Evolutionary conservation across 2,888 invertebrate genomes (phyloP), one percentile per base, ranked within the genome.

Genomic region (Allygus modestus): DNA sequence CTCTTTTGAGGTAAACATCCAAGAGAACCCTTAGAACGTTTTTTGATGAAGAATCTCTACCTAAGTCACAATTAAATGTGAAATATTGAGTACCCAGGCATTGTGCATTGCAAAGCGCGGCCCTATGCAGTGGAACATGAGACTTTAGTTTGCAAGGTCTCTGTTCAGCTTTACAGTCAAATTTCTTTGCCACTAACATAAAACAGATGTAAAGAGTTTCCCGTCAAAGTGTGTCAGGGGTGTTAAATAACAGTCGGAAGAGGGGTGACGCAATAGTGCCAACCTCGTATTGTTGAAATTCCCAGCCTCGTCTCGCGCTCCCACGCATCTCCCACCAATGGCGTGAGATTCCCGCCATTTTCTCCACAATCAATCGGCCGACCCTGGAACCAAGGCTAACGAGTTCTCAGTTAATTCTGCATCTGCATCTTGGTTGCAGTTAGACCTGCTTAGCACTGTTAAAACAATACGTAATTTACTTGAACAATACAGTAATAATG

Each of bases 201-300:
- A 37, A 37, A 9, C 5, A 37, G 37, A 9, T 37, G 37, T 37
- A 37, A 37, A 7, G 17, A 46, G 46, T 15, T 46, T 17, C 11
- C 5, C 23, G 23, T 1, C 65, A 26, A 58, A 28, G 65, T 65
- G 65, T 26, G 65, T 65, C 65, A 65, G 65, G 65, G 65, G 65
- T 65, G 65, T 65, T 65, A 65, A 65, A 65, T 65, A 65, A 65
- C 28, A 65, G n/a, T 23, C 65, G 65, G 65, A 65, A 65, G 65
- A 5, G 31, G 12, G 65, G 28, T 65, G 65, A 65, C 65, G 65
- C 65, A 65, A 65, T 65, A 11, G 1, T 65, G 65, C 65, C 65
- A 65, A 65, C 65, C 65, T 65, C 65, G 28, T 31, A 65, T 65
- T 65, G 65, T 65, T 65, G 28, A 65, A 65, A 65, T 65, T 65